These are phyloP conservation scores for Dasyornis broadbenti DNA, from an alignment of 2,113 vertebrate genomes.

Conservation along the genomic window DNA sequence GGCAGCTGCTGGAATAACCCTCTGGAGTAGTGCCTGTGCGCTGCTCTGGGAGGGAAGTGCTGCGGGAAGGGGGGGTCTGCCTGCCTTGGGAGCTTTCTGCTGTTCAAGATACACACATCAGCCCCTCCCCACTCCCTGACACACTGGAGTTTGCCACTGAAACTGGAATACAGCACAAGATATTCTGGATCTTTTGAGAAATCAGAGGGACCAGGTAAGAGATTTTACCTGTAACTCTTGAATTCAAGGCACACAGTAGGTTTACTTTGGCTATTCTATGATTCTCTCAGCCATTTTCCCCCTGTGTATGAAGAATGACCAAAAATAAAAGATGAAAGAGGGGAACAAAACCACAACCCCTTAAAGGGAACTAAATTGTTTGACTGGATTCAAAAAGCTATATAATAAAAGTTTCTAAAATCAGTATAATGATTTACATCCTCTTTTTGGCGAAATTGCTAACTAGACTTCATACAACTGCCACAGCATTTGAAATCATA, in stretches of 20 bases:
- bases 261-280: neutral
- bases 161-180: neutral
- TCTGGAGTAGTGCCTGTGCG: neutral
- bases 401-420: neutral
- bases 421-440: neutral
- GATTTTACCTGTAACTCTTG: neutral
- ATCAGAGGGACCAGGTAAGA: neutral
- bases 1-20: neutral
- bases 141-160: neutral
- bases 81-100: neutral
- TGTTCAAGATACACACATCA: rapidly evolving
- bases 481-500: neutral
- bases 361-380: neutral
- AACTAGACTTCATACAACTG: neutral
- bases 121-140: neutral
- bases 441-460: neutral
- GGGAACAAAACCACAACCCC: neutral
- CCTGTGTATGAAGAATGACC: neutral
- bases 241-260: neutral
- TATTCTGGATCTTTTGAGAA: neutral
- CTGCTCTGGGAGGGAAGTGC: neutral
- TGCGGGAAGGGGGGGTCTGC: neutral
- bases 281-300: neutral
- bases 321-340: neutral
- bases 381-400: neutral